Evolutionary conservation across 92 coral and sea anemone species (phyloP).

Genomic region (Palythoa caribaeorum): DNA sequence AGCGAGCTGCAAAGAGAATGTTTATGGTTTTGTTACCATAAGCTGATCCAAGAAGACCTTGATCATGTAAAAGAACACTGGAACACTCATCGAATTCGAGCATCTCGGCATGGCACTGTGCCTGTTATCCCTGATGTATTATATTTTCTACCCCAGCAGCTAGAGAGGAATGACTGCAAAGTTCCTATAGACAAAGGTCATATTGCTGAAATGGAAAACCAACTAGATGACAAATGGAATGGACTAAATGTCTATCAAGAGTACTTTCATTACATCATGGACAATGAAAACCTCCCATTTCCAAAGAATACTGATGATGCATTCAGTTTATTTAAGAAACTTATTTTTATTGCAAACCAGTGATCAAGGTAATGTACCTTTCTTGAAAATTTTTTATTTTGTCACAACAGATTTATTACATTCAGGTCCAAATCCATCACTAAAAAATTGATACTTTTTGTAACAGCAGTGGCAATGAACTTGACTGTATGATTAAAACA

Average conservation of each 20-base stretch:
- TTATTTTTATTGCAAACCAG: conserved; percentile 40
- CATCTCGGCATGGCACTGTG: conserved; percentile 40
- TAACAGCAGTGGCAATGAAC: conserved; percentile 32
- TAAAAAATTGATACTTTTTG: conserved; percentile 13
- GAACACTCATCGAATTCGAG: conserved; percentile 39
- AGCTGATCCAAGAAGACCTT: conserved; percentile 37
- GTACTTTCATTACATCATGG: conserved; percentile 51
- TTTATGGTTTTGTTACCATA: conserved; percentile 50
- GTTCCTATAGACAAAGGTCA: conserved; percentile 26
- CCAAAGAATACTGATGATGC: conserved; percentile 46
- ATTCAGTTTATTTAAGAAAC: conserved; percentile 42
- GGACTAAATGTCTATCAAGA: conserved; percentile 48
- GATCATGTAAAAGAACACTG: conserved; percentile 34
- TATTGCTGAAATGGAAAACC: conserved; percentile 60
- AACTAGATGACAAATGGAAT: conserved; percentile 27
- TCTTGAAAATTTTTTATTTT: conserved; percentile 15
- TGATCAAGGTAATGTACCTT: conserved; percentile 25
- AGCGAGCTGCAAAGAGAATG: conserved; percentile 48
- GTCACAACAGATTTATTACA: conserved; percentile 29
- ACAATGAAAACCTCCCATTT: conserved; percentile 51
- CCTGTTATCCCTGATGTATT: conserved; percentile 38
- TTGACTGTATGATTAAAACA: conserved; percentile 26
- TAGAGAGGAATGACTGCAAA: conserved; percentile 19
- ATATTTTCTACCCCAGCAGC: conserved; percentile 36
- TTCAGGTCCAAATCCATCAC: conserved; percentile 31